Evolutionary conservation across 1,140 invertebrate species (phyloP).

Genomic region (Zaprionus camerounensis): DNA sequence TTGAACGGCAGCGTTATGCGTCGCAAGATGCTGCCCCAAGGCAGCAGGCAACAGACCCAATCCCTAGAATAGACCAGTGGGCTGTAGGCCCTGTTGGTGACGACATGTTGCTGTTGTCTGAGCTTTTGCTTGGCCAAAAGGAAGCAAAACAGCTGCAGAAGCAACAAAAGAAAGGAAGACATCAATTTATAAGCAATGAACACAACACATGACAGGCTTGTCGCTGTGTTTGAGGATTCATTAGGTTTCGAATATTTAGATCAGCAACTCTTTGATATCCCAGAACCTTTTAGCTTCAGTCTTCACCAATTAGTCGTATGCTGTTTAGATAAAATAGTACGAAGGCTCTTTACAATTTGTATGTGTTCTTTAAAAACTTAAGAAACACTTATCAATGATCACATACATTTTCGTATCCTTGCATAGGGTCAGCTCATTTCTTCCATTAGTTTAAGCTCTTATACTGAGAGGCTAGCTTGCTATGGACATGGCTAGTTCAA

Average conservation of each 20-base stretch:
- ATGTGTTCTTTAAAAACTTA: too few relatives aligned
- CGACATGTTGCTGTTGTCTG: constrained; percentile 30
- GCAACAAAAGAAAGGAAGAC: constrained; percentile 34
- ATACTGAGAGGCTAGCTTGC: too few relatives aligned
- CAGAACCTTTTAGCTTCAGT: too few relatives aligned
- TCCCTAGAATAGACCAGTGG: not conserved
- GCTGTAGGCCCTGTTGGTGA: constrained; percentile 8
- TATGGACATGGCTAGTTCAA: too few relatives aligned
- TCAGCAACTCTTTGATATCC: not conserved
- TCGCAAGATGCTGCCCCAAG: constrained; percentile 31
- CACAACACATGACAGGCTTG: constrained; percentile 31
- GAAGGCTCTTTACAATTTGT: too few relatives aligned
- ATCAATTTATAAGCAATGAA: constrained; percentile 56
- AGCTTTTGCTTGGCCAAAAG: constrained; percentile 24
- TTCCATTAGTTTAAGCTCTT: too few relatives aligned
- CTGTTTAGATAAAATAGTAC: too few relatives aligned
- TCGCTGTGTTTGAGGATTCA: constrained; percentile 4
- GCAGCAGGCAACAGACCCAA: not conserved
- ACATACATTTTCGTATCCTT: too few relatives aligned
- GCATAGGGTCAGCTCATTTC: too few relatives aligned
- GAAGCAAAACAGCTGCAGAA: constrained; percentile 16
- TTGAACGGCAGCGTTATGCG: constrained; percentile 57
- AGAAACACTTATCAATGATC: too few relatives aligned
- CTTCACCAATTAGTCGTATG: too few relatives aligned
- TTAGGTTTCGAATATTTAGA: not conserved